Base-by-base conservation (phyloP, 2,113 vertebrate genomes). In the Hyperopisus bebe region DNA sequence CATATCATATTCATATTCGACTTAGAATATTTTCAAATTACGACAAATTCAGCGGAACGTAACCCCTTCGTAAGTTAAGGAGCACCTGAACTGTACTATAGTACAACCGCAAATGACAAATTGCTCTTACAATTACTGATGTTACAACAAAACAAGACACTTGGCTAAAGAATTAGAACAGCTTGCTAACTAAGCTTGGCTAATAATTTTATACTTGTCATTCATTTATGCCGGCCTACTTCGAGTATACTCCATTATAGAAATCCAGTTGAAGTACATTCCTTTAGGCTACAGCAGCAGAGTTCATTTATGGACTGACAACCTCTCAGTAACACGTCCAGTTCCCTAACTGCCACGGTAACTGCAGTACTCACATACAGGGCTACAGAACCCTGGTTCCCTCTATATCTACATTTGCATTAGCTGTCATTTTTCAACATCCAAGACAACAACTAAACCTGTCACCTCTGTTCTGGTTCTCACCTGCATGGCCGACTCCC, bases 401-500 rank as follows among this genome's bases (percentile, higher is more conserved):
- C 35, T 42, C 74, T 42, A 15, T 70, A 31, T 70, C 27, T 80
- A 15, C 35, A 80, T 80, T 42, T 19, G 35, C 74, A 80, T 19
- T 42, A 80, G 74, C 15, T 80, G 21, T 42, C 19, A 39, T 5
- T 24, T 74, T 35, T 35, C 31, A 13, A 82, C 21, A 70, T 88
- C 48, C 11, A 51, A 35, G n/a, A 53, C 47, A 35, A 10, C 47
- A 31, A 39, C 58, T 13, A 82, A 89, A 21, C 24, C n/a, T 24
- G 66, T 13, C 47, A 46, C 44, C 10, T 42, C 39, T 66, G 7
- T 21, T 44, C 44, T n/a, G 42, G 9, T 46, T 90, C 93, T 94
- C 92, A 96, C 96, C 91, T 92, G 83, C 94, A 91, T 96, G 95
- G 88, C 92, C 93, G 91, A 95, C 94, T 11, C 90, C 90, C 24